Evolutionary conservation across 2,113 vertebrate genomes (phyloP), one percentile per base, ranked within the genome.

Genomic region (Poeciliopsis prolifica): DNA sequence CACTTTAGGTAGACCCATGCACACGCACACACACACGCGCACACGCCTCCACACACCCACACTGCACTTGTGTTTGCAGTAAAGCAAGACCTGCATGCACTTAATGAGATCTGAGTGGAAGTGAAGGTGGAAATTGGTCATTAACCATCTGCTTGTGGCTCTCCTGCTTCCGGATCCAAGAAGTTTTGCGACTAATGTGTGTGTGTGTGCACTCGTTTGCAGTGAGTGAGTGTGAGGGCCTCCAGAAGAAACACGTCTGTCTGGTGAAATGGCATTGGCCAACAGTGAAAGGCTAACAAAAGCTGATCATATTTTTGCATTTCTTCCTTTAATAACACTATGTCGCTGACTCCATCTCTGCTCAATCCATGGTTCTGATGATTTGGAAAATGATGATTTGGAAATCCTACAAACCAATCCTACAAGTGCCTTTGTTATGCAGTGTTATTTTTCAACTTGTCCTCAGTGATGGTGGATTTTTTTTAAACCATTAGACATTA

Each of bases 61-160:
- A 65, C 17, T 7, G 28, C 5, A 13, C 22, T 24, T 61, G 70
- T 68, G 72, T 12, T 65, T 26, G 26, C 60, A 29, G 62, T 81
- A 61, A 84, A 81, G 65, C 31, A 51, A 78, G 75, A 54, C 68
- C 79, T 75, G 60, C 33, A 67, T 61, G 65, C 77, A 63, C 72
- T 71, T 79, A 82, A 85, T 77, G 77, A 82, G 76, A 74, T 35
- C 1, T 19, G 72, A 68, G 64, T 72, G 75, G 77, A 87, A 80
- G 70, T 37, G 69, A 84, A 78, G 83, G 64, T 80, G 81, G 81
- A 82, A 81, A 66, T 58, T 72, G 75, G 70, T 77, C 1, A 14
- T 87, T 84, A 78, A 75, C 30, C n/a, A 68, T 72, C 63, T 35
- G 73, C 72, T 48, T 60, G 44, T 0, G 72, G 69, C 54, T 51